Evolutionary conservation across 2,797 vertebrate species (phyloP), one percentile per base, ranked within the genome.

Genomic region (Merluccius polli): DNA sequence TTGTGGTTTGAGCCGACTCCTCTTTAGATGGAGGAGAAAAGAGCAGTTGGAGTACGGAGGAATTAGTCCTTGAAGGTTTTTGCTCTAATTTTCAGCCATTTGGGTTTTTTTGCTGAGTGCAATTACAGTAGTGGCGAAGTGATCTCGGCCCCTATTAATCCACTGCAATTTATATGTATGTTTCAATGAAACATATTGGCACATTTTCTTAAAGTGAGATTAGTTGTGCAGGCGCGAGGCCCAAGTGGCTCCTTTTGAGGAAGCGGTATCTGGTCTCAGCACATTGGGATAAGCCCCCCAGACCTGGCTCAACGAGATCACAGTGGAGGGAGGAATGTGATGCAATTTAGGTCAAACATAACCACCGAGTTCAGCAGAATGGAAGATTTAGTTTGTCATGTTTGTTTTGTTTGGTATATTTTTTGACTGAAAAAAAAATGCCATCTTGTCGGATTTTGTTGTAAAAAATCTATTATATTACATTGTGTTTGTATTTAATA

Each of bases 121-220:
- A 89, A 87, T 92, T 88, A 88, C 82, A 89, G 79, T 73, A 70
- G 79, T 31, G 63, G 83, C 79, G 90, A 88, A 91, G 87, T 88
- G 85, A 86, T 85, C 82, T 82, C 75, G 9, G n/a, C 27, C n/a
- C 78, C 72, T 85, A 88, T 92, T 91, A 93, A 92, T 92, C 87
- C 87, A 77, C 73, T 75, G 83, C 86, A 90, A 92, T 92, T 90
- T 91, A 90, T 88, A 82, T 79, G 77, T 72, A 74, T 85, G 83
- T 75, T 79, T 87, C 85, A 82, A 78, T 87, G 85, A 86, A 91
- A 88, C 84, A 77, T 85, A 86, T 85, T 89, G 89, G 89, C 88
- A 89, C 88, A 87, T 90, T 24, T 91, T 90, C 88, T 90, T 87
- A 84, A 89, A 88, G 87, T 91, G 87, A 92, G 91, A 93, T 93